Evolutionary conservation across 2,888 invertebrate genomes (phyloP).

Genomic region (Amaurobius ferox): DNA sequence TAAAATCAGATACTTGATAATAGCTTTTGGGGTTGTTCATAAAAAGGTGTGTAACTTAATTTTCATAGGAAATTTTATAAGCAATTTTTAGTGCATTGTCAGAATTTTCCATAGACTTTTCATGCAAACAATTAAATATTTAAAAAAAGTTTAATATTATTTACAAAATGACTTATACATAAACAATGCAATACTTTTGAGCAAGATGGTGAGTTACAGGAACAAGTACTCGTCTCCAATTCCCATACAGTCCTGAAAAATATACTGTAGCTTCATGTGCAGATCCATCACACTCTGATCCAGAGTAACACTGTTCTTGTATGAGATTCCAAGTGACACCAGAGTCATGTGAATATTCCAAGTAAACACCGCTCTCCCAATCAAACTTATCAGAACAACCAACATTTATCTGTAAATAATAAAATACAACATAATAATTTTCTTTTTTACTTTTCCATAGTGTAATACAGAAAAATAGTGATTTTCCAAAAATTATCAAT

Average conservation of each 20-base stretch:
- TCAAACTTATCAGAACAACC: conserved; percentile 77
- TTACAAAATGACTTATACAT: too few species aligned
- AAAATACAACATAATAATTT: neutral
- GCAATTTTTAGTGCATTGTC: too few species aligned
- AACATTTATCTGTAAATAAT: conserved; percentile 77
- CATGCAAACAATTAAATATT: too few species aligned
- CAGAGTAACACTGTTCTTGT: conserved; percentile 77
- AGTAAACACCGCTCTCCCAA: conserved; percentile 76
- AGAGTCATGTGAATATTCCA: conserved; percentile 77
- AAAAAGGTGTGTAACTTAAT: too few species aligned
- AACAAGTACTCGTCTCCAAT: conserved; percentile 77
- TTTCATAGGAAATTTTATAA: too few species aligned
- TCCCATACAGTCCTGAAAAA: conserved; percentile 77
- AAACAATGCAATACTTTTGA: conserved; percentile 75
- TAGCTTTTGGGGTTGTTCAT: too few species aligned
- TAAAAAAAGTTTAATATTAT: too few species aligned
- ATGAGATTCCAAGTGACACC: conserved; percentile 77
- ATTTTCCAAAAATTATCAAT: too few species aligned
- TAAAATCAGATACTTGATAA: too few species aligned
- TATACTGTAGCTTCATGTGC: conserved; percentile 77
- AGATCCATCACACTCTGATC: conserved; percentile 76
- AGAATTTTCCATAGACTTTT: too few species aligned
- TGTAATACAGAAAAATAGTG: too few species aligned
- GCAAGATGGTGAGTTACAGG: conserved; percentile 76
- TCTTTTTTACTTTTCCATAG: too few species aligned